Evolutionary conservation across 2,888 invertebrate genomes (phyloP).

Genomic region (Eurytoma adleriae): DNA sequence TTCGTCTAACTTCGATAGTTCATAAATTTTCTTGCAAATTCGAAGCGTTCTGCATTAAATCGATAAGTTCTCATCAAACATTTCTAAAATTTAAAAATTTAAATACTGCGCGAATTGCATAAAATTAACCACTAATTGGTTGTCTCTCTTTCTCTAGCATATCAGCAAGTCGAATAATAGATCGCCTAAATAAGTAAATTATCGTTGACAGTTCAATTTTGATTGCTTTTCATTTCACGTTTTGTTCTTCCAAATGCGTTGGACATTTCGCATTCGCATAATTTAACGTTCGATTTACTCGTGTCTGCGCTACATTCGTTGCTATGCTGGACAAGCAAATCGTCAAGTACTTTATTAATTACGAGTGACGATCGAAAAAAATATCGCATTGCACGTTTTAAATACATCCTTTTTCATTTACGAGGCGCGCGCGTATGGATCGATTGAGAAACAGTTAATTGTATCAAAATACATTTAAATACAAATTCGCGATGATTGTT

Average conservation of each 20-base stretch:
- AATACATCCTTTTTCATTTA: neutral
- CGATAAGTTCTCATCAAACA: constrained; percentile 12
- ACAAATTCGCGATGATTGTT: constrained; percentile 32
- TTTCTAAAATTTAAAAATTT: constrained; percentile 19
- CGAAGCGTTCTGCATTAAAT: constrained; percentile 38
- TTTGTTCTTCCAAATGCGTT: neutral
- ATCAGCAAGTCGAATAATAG: constrained; percentile 14
- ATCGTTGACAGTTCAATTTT: constrained; percentile 30
- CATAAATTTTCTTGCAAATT: constrained; percentile 16
- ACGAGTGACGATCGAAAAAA: constrained; percentile 29
- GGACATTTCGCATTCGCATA: constrained; percentile 1
- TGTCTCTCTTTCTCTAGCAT: neutral
- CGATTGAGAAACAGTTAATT: constrained; percentile 38
- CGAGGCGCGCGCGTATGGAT: neutral
- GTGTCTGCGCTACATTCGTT: constrained; percentile 31
- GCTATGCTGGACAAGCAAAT: constrained; percentile 38
- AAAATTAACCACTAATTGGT: constrained; percentile 7
- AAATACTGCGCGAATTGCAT: constrained; percentile 22
- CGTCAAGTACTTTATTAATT: constrained; percentile 45
- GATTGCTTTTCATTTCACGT: constrained; percentile 41
- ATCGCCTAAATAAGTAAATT: constrained; percentile 32
- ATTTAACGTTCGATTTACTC: constrained; percentile 16
- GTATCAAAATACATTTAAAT: constrained; percentile 52
- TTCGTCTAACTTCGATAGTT: constrained; percentile 22
- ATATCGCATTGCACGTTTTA: neutral